A percentile compares a stretch with the other conserved stretches of the same genome.
Conservation (phyloP, 2,113 vertebrate genomes). For the Callospermophilus lateralis region DNA sequence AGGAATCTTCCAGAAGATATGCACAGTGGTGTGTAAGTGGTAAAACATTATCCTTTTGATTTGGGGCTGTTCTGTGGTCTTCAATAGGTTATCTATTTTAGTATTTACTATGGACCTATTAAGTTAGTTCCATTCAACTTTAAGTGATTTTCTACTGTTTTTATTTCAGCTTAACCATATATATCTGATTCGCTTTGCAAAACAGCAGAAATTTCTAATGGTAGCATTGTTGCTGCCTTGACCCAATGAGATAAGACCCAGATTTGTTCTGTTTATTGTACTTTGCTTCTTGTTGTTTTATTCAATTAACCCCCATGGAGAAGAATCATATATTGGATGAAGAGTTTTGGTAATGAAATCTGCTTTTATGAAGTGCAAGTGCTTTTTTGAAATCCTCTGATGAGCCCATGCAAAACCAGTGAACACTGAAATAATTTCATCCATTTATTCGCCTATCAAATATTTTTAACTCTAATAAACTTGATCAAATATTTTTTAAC, state of each 20-base stretch:
- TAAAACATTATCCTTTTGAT: not conserved
- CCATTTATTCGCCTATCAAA: not conserved
- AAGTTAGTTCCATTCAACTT: not conserved
- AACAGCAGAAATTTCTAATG: not conserved
- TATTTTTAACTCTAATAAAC: not conserved
- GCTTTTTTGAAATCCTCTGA: not conserved
- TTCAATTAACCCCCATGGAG: not conserved
- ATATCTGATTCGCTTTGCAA: not conserved
- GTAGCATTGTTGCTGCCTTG: not conserved
- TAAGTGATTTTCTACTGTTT: not conserved
- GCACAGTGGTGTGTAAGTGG: not conserved
- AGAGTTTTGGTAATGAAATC: constrained; percentile 1
- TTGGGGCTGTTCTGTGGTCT: not conserved
- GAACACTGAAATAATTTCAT: not conserved
- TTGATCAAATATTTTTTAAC: not conserved
- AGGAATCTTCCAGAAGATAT: not conserved
- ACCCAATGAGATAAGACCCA: not conserved
- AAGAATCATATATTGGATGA: constrained; percentile 7
- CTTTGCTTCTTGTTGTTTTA: not conserved
- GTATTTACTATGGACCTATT: not conserved
- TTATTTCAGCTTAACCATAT: not conserved
- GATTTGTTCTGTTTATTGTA: not conserved
- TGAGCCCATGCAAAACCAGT: not conserved
- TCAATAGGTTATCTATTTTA: not conserved
- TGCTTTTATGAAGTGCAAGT: constrained; percentile 8